Base-by-base conservation (phyloP, 2,797 vertebrate genomes). In the Melopsittacus undulatus region DNA sequence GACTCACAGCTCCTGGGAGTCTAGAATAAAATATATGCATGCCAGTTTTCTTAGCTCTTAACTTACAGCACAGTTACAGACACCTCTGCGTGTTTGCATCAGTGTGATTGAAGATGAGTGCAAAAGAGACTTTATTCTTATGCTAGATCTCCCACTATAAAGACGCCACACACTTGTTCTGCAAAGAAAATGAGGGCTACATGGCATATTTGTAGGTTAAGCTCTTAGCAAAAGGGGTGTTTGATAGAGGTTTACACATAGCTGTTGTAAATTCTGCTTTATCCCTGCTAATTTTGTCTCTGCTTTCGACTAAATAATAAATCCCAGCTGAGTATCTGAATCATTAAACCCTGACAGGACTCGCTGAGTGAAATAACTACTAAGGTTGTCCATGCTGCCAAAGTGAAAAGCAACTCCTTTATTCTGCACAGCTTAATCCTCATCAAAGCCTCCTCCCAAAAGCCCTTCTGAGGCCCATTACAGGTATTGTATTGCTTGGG, bases 191-290 rank as follows among this genome's bases (percentile, higher is more conserved):
- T 18, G 10, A 76, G 6, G 29, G 82, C 80, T 86, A 73, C 78
- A 27, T 61, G 80, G 64, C 77, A 61, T 30, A 79, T 91, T 90
- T 90, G 59, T 73, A 92, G 59, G 67, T 92, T 90, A 96, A 91
- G 46, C 32, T 83, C 66, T 75, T 36, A 91, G 91, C 51, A 94
- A 92, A 91, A 93, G 59, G 22, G 3, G 1, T 76, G 43, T 91
- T 84, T 94, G 85, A 84, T 56, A 66, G 80, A 78, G 34, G 14
- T 81, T 92, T 94, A 52, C 56, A 73, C 36, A 51, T 42, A 89
- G 75, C 76, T 80, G 62, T 76, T 87, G 46, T 69, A 92, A 91
- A 81, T 94, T 96, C 94, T 82, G 14, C 88, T 94, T 95, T 59
- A 91, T 92, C 63, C 40, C 73, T 82, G 16, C 52, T 92, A 94